Base-by-base conservation (phyloP, 2,797 vertebrate species). In the Epinephelus coioides region DNA sequence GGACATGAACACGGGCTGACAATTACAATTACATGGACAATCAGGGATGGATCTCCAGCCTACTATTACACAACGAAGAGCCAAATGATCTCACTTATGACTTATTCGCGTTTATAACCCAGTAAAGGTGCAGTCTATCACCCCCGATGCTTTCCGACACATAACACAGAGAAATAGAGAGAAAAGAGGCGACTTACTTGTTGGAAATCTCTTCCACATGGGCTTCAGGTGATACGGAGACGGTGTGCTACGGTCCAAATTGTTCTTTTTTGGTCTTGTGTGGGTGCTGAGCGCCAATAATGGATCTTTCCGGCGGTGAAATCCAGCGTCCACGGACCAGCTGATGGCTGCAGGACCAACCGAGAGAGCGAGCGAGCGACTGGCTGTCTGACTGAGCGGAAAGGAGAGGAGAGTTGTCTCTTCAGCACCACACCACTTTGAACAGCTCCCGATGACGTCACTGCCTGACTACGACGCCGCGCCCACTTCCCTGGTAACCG, bases 381-480 rank as follows among this genome's bases (percentile, higher is more conserved):
- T 55, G 69, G 30, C 76, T 40, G 85, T 12, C 50, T 57, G 83
- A 77, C 50, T 75, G 79, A 85, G 81, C 54, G 43, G 49, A 25
- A 64, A 27, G 56, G 43, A 40, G 70, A 66, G 68, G 77, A 64
- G 89, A 85, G 88, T 73, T 69, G 69, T 86, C 85, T 89, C 82
- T 94, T 94, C 95, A 96, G 95, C 93, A 96, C 95, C 94, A 90
- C 80, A 81, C 51, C 87, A 69, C 92, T 93, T 81, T 90, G 94
- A 95, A 95, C 95, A 96, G 95, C 95, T 94, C 86, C 91, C 82
- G n/a, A 49, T 94, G 92, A 96, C 95, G 95, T 95, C 93, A 95
- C 76, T 70, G 71, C 85, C 83, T 64, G 63, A 72, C 64, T 82
- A 83, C 84, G 79, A 85, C 17, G 79, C 90, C 94, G 93, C 95